Conservation (phyloP, 2,888 invertebrate species). For the Limnephilus marmoratus region DNA sequence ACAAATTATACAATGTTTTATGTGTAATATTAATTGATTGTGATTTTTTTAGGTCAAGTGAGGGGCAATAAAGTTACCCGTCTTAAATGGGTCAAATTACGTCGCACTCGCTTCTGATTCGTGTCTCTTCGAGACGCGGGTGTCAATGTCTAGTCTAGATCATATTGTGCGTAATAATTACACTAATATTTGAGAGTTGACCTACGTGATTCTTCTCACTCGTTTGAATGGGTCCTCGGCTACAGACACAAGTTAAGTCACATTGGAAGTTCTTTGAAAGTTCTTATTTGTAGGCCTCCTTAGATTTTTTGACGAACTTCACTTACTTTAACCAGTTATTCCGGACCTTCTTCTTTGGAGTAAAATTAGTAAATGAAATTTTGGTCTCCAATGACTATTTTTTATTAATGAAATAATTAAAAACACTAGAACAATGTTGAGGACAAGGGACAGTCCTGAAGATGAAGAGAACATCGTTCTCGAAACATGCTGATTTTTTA, state of each 20-base stretch:
- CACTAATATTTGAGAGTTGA: background rate
- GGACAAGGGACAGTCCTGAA: no score
- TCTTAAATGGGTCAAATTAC: background rate
- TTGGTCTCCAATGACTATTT: no score
- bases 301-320: no score
- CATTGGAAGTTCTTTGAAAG: background rate
- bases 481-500: no score
- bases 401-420: no score
- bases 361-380: no score
- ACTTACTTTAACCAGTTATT: no score
- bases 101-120: background rate
- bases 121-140: background rate
- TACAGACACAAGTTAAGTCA: background rate
- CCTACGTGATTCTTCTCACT: background rate
- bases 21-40: background rate
- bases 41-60: constrained; percentile 2
- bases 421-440: no score
- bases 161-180: background rate
- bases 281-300: background rate
- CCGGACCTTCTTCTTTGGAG: no score
- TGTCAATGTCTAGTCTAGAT: background rate
- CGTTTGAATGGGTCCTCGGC: background rate
- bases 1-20: background rate
- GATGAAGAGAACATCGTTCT: no score
- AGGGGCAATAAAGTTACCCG: background rate